phyloP scores from a whole-genome alignment of 2,888 invertebrate species.

The Drosophila meridiana region DNA sequence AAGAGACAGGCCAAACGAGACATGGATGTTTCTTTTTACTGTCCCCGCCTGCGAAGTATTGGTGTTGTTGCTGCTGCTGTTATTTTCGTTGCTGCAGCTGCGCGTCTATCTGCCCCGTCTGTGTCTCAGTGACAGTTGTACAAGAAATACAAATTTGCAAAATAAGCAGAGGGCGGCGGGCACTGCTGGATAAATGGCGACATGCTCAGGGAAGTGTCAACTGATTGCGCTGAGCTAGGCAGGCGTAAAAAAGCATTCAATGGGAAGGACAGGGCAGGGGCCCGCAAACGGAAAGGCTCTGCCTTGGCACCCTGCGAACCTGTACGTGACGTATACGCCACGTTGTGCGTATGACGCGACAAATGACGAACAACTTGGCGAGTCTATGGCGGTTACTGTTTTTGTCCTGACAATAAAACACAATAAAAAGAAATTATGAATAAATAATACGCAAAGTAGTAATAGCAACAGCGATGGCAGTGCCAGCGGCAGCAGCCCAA shows the following conservation, averaged over 20 bases:
- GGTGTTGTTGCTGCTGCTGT: slow-evolving; percentile 12
- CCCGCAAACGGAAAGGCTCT: slow-evolving; percentile 9
- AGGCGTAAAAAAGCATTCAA: slow-evolving; percentile 62
- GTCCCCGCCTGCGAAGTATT: slow-evolving; percentile 32
- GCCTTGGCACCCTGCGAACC: slow-evolving; percentile 46
- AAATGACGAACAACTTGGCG: slow-evolving; percentile 56
- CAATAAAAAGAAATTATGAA: slow-evolving; percentile 79
- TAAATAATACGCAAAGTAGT: slow-evolving; percentile 74
- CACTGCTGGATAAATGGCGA: slow-evolving; percentile 75
- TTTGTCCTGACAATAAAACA: slow-evolving; percentile 69
- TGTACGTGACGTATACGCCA: slow-evolving; percentile 79
- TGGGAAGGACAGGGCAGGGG: not conserved
- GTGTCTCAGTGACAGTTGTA: slow-evolving; percentile 74
- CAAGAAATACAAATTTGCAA: slow-evolving; percentile 81
- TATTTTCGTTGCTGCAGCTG: slow-evolving; percentile 38
- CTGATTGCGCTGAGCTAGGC: slow-evolving; percentile 80
- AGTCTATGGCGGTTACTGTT: slow-evolving; percentile 31
- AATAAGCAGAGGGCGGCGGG: slow-evolving; percentile 69
- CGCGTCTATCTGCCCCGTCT: slow-evolving; percentile 41
- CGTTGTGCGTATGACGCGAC: slow-evolving; percentile 73
- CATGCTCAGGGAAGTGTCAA: slow-evolving; percentile 80
- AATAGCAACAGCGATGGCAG: slow-evolving; percentile 34
- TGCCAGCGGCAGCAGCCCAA: slow-evolving; percentile 17
- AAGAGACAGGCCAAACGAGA: slow-evolving; percentile 42
- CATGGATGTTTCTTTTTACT: slow-evolving; percentile 71